phyloP scores from a whole-genome alignment of 2,113 vertebrate genomes.

The Hypanus sabinus region DNA sequence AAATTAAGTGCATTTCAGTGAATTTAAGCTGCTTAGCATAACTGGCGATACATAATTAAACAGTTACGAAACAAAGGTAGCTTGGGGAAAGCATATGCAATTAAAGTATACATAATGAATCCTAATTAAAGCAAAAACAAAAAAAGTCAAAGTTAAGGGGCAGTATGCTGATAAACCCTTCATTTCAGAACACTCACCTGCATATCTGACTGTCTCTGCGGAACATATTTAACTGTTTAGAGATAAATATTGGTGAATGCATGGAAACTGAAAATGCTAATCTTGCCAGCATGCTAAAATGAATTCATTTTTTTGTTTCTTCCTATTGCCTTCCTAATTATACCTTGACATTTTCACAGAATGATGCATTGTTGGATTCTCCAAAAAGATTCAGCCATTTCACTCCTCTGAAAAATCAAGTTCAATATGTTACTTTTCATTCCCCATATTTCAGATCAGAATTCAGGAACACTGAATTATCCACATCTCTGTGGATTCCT shows the following conservation, averaged over 20 bases:
- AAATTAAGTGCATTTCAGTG: background rate
- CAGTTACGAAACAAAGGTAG: background rate
- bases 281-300: background rate
- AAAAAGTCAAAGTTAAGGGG: background rate
- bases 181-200: background rate
- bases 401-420: background rate
- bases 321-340: too few species aligned
- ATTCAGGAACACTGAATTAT: background rate
- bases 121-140: background rate
- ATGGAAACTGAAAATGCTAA: background rate
- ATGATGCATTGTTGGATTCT: too few species aligned
- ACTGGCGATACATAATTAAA: background rate
- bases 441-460: background rate
- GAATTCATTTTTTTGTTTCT: too few species aligned
- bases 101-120: background rate
- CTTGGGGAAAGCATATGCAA: background rate
- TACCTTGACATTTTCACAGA: too few species aligned
- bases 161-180: background rate
- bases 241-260: background rate
- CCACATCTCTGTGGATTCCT: background rate
- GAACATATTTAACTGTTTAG: background rate
- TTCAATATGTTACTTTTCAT: background rate
- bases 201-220: background rate
- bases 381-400: too few species aligned
- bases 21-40: background rate